Evolutionary conservation across 2,797 vertebrate genomes (phyloP), one percentile per base, ranked within the genome.

Genomic region (Dipus sagitta): DNA sequence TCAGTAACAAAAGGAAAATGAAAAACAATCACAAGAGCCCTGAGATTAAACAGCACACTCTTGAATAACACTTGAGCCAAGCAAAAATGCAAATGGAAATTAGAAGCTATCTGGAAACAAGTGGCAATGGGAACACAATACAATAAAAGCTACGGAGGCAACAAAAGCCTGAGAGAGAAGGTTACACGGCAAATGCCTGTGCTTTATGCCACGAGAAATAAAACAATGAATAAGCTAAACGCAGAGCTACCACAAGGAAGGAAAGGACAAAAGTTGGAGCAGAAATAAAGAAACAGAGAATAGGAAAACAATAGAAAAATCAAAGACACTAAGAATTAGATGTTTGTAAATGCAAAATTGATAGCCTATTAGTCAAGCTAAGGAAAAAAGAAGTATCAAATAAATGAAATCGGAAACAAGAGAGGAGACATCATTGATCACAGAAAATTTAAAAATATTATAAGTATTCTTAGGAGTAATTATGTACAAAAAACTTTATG

Each of bases 41-140:
- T 77, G 92, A 93, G 67, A 82, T 42, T 84, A 93, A 84, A 88
- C 74, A 88, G 62, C 21, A 62, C 72, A 62, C 88, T 54, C 65
- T 86, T 72, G 72, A 88, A 64, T 32, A 67, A 24, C 58, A 42
- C 23, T 30, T 42, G 68, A 58, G 72, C 78, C 34, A 84, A 72
- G 52, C 28, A 54, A 47, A 42, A 93, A 91, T 72, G 64, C 78
- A 95, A 93, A 74, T 76, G 47, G 60, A 88, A 95, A 88, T 79
- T 93, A 68, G 84, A 84, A 79, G 52, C 65, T 75, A 54, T 79
- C 74, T 74, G 26, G 38, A 71, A 83, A 20, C 65, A 72, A 65
- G 85, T n/a, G n/a, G n/a, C 54, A 54, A 72, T 30, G 20, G 68
- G 84, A 93, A 68, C 20, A 86, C 42, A 52, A 14, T 18, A 10